Evolutionary conservation across 92 coral and sea anemone species (phyloP).

Genomic region (Bergia puertoricense): DNA sequence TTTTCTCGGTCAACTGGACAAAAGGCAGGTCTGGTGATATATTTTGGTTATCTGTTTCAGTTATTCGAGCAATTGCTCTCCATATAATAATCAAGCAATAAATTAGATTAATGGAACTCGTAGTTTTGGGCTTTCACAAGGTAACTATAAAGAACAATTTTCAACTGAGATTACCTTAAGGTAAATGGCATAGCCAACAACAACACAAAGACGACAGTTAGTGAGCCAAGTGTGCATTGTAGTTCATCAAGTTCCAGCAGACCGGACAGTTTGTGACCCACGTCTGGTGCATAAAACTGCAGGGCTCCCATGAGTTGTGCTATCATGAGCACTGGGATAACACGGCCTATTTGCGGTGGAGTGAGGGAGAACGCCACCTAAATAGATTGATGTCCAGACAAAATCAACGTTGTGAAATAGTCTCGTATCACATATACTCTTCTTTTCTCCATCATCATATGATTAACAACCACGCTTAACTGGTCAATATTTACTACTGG

Average conservation of each 20-base stretch:
- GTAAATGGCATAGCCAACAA: conserved; percentile 48
- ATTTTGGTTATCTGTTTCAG: too few species aligned
- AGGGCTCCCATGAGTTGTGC: conserved; percentile 82
- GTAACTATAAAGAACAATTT: neutral
- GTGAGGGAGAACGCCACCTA: conserved; percentile 85
- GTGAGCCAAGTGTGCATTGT: conserved; percentile 39
- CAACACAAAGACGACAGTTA: conserved; percentile 42
- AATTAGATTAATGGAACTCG: too few species aligned
- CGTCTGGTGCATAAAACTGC: conserved; percentile 75
- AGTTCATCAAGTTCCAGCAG: conserved; percentile 65
- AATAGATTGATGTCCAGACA: neutral
- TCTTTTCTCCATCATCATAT: too few species aligned
- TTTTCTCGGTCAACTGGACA: too few species aligned
- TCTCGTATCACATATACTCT: too few species aligned
- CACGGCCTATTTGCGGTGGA: conserved; percentile 83
- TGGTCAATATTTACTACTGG: too few species aligned
- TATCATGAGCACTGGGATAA: conserved; percentile 84
- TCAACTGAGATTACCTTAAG: conserved; percentile 47
- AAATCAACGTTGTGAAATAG: too few species aligned
- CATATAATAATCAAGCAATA: neutral
- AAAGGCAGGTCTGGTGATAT: too few species aligned
- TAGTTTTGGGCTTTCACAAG: neutral
- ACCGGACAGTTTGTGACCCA: conserved; percentile 64
- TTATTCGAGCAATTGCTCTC: too few species aligned
- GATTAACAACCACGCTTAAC: too few species aligned